Evolutionary conservation across 2,113 vertebrate genomes (phyloP).

Genomic region (Oncorhynchus tshawytscha): DNA sequence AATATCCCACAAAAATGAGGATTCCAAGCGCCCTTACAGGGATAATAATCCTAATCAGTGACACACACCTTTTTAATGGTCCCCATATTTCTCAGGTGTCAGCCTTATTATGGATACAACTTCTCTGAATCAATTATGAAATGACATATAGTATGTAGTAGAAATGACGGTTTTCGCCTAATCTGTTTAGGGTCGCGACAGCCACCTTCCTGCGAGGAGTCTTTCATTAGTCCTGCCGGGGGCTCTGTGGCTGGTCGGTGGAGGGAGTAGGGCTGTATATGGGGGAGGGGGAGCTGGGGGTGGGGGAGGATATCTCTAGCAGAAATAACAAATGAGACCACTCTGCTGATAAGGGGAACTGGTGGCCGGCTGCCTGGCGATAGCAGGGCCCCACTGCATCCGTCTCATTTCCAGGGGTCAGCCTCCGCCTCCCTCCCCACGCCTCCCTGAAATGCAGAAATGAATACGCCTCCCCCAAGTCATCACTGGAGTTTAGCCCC

Average conservation of each 20-base stretch:
- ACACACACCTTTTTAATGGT: neutral
- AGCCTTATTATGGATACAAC: constrained; percentile 31
- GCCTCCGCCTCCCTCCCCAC: constrained; percentile 57
- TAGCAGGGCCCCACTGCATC: constrained; percentile 71
- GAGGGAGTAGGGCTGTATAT: constrained; percentile 66
- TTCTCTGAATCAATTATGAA: constrained; percentile 80
- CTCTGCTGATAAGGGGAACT: constrained; percentile 79
- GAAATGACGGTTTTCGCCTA: constrained; percentile 73
- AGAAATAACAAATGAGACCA: constrained; percentile 86
- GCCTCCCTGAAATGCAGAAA: constrained; percentile 67
- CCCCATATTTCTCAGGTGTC: constrained; percentile 12
- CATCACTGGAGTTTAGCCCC: constrained; percentile 28
- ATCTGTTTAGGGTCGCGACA: constrained; percentile 77
- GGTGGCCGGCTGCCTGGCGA: constrained; percentile 75
- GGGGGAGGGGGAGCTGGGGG: neutral
- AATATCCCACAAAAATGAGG: neutral
- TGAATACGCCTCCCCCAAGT: constrained; percentile 59
- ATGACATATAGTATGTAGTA: constrained; percentile 77
- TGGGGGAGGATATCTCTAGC: constrained; percentile 70
- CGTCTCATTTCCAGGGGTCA: constrained; percentile 78
- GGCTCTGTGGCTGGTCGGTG: constrained; percentile 70
- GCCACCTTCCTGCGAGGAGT: constrained; percentile 75
- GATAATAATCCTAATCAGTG: neutral
- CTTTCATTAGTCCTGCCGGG: constrained; percentile 33
- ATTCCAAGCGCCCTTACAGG: neutral